Evolutionary conservation across 1,140 invertebrate genomes (phyloP).

Genomic region (Diachasmimorpha longicaudata): DNA sequence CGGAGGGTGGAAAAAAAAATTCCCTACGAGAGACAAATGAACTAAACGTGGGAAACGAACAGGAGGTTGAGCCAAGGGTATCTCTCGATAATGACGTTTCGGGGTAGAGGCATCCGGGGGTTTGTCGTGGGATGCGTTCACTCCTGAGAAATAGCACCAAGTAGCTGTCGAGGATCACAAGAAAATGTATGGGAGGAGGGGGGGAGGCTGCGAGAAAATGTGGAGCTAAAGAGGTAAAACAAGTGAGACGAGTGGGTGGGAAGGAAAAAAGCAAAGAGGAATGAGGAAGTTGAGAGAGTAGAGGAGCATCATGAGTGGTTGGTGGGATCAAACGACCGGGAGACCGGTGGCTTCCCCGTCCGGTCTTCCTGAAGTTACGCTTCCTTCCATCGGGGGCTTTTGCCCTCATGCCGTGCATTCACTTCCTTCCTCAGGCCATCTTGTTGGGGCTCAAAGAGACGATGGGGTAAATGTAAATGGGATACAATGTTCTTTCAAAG

Average conservation of each 20-base stretch:
- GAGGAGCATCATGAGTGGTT: slow-evolving; percentile 18
- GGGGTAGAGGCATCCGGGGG: not conserved
- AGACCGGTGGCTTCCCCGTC: not conserved
- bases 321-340: slow-evolving; percentile 21
- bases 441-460: too few species aligned
- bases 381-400: not conserved
- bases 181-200: not conserved
- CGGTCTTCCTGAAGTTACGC: slow-evolving; percentile 13
- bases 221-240: slow-evolving; percentile 7
- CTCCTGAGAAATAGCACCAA: not conserved
- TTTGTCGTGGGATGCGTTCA: not conserved
- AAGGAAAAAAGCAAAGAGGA: not conserved
- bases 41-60: not conserved
- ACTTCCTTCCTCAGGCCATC: too few species aligned
- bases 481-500: too few species aligned
- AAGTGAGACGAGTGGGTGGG: not conserved
- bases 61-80: not conserved
- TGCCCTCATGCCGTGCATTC: not conserved
- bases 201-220: not conserved
- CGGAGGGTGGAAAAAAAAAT: not conserved
- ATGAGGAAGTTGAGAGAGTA: not conserved
- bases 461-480: too few species aligned
- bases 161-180: not conserved
- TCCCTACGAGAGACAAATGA: not conserved
- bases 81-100: not conserved